Evolutionary conservation across 1,140 invertebrate species (phyloP).

Genomic region (Apolygus lucorum): DNA sequence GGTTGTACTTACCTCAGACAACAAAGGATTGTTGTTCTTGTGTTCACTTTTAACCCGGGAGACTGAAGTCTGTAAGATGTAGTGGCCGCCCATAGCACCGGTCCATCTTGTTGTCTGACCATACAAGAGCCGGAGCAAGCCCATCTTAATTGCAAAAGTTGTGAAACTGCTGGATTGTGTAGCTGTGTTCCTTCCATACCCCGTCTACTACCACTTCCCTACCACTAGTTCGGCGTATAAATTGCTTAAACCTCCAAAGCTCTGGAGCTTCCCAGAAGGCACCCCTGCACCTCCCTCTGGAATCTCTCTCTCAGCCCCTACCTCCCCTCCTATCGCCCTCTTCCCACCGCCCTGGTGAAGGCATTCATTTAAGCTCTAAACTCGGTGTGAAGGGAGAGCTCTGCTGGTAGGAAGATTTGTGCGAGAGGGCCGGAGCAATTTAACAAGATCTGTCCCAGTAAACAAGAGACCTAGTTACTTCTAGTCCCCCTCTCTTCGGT

Average conservation of each 20-base stretch:
- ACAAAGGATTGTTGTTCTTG: too few relatives aligned
- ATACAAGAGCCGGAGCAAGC: too few relatives aligned
- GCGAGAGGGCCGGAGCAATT: neutral
- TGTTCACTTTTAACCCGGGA: too few relatives aligned
- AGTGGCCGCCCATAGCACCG: too few relatives aligned
- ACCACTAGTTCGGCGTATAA: neutral
- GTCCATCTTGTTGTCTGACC: too few relatives aligned
- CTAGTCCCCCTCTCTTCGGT: neutral
- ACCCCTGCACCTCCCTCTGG: too few relatives aligned
- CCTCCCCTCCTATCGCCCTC: too few relatives aligned
- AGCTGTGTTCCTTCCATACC: neutral
- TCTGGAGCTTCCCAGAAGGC: neutral
- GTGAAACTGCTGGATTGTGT: neutral
- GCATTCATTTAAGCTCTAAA: neutral
- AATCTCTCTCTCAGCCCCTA: too few relatives aligned
- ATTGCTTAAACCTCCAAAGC: neutral
- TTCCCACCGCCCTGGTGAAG: neutral
- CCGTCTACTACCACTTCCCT: neutral
- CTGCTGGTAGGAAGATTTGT: neutral
- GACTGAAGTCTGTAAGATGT: too few relatives aligned
- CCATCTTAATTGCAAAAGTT: neutral
- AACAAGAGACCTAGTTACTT: neutral
- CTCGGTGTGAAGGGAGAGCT: neutral
- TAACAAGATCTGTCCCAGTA: neutral
- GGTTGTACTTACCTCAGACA: too few relatives aligned